phyloP scores from a whole-genome alignment of 2,113 vertebrate species.

The Carassius auratus region DNA sequence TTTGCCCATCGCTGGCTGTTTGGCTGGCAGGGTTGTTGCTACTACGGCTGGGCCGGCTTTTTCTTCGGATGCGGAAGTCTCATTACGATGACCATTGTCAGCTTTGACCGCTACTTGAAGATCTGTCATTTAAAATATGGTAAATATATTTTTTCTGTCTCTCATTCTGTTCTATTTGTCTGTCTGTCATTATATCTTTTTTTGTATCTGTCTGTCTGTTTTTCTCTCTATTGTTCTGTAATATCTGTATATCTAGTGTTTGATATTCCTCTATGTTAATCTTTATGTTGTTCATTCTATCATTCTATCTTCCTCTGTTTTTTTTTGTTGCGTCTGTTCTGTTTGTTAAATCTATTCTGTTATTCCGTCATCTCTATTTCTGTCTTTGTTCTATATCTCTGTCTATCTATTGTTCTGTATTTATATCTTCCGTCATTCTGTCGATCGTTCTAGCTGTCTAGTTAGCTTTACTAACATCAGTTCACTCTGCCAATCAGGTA shows the following conservation, averaged over 20 bases:
- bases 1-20: slow-evolving; percentile 93
- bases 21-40: slow-evolving; percentile 89
- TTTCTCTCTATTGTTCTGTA: background rate
- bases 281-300: background rate
- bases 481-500: slow-evolving; percentile 72
- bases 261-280: too few relatives aligned
- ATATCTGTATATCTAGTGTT: background rate
- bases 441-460: background rate
- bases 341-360: too few relatives aligned
- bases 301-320: too few relatives aligned
- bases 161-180: background rate
- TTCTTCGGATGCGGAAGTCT: slow-evolving; percentile 96
- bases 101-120: slow-evolving; percentile 93
- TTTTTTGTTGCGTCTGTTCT: background rate
- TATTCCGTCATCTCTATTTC: background rate
- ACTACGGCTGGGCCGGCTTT: slow-evolving; percentile 94
- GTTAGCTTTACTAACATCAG: background rate
- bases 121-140: slow-evolving; percentile 92
- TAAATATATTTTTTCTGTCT: slow-evolving; percentile 63
- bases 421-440: background rate
- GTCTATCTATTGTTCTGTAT: background rate
- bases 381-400: background rate
- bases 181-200: background rate
- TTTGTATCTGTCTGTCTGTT: background rate
- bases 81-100: slow-evolving; percentile 93